Base-by-base conservation (phyloP, 1,140 invertebrate genomes). In the Ceratina australensis region DNA sequence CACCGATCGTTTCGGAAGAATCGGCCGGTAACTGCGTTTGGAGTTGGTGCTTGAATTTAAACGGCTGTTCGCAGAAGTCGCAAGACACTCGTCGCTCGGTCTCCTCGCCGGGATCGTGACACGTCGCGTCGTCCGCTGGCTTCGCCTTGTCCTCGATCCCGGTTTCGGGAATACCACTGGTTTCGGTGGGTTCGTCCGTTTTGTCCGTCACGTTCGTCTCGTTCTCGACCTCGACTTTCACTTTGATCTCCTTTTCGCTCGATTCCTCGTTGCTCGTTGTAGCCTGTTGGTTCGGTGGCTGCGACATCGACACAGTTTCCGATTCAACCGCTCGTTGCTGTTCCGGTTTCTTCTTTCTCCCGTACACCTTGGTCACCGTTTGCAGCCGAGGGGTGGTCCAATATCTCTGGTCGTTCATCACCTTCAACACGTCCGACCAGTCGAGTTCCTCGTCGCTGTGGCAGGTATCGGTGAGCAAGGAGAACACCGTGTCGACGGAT, bases 381-480 rank as follows among this genome's bases (percentile, higher is more conserved):
- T 26, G 16, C 54, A 5, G n/a, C 5, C 16, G 24, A 0, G 24
- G 4, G 16, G 1, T 2, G 12, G 12, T 1, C 5, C 22, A 28
- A 28, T 59, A 42, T 4, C 33, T 28, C 42, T 79, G 50, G 22
- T 57, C 26, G 24, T 54, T 73, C 73, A 83, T 78, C 2, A 77
- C 54, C 56, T 80, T 77, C 10, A 83, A 26, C 3, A 83, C 81
- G 12, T 83, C 81, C 1, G 33, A 56, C 79, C 79, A 83, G 16
- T 69, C 52, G 18, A 83, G 59, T 56, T 80, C 81, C 3, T 80
- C 81, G 16, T 83, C 81, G 8, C 66, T 83, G 2, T 47, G 78
- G 12, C 79, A 71, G 3, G 68, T 64, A 33, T 81, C 81, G 0
- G 68, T 81, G 2, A 83, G 72, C 4, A 83, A 81, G 3, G 79